Percentiles rank a stretch among this genome's conserved stretches.
Conservation (phyloP, 2,113 vertebrate genomes). For the Vimba vimba region DNA sequence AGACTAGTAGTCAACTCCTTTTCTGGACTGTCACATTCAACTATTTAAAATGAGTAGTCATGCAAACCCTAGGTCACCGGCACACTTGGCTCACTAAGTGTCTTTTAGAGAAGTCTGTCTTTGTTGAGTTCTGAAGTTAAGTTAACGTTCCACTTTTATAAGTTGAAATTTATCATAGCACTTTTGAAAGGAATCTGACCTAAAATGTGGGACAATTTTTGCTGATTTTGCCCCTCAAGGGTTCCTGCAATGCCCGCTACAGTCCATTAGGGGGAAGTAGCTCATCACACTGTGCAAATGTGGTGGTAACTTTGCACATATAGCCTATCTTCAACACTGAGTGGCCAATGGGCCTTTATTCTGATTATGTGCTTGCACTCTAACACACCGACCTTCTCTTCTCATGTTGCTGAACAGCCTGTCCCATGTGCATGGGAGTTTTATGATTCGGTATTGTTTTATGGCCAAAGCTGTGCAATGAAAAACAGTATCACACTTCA, state of each 20-base stretch:
- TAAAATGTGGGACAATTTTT: neutral
- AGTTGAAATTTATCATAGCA: neutral
- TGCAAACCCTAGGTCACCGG: neutral
- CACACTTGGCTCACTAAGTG: neutral
- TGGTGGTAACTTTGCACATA: neutral
- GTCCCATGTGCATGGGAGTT: neutral
- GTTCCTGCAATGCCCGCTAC: neutral
- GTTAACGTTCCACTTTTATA: neutral
- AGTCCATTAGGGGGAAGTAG: slow-evolving; percentile 37
- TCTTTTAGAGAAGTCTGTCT: neutral
- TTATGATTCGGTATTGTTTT: neutral
- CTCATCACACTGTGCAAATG: neutral
- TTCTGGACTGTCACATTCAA: neutral
- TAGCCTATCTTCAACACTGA: neutral
- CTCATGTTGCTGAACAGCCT: neutral
- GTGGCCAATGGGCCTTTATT: neutral
- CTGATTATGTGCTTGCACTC: slow-evolving; percentile 5
- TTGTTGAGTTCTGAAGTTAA: neutral
- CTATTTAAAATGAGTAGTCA: neutral
- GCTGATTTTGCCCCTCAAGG: neutral
- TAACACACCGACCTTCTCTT: slow-evolving; percentile 2
- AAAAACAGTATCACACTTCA: slow-evolving; percentile 9
- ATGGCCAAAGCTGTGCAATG: neutral
- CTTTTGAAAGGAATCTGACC: neutral
- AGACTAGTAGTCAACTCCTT: neutral